A percentile compares a stretch with the other conserved stretches of the same genome.
These are phyloP conservation scores for Hirundichthys speculiger DNA, from an alignment of 2,113 vertebrate genomes.

Conservation along the genomic window DNA sequence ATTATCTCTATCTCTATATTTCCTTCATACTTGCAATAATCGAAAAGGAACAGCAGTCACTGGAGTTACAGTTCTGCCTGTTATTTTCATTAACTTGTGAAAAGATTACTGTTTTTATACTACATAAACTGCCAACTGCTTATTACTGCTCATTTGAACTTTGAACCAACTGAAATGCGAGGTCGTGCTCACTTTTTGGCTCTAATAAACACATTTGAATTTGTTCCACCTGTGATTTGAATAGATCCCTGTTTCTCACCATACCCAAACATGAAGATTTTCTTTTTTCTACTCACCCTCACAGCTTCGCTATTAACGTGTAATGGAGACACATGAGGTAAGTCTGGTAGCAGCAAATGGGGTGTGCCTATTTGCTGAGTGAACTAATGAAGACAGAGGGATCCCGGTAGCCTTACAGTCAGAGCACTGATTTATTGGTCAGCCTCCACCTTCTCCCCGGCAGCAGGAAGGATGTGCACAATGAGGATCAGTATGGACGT, in stretches of 20 bases:
- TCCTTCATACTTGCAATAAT: slow-evolving; percentile 6
- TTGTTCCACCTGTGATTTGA: slow-evolving; percentile 26
- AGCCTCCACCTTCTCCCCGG: slow-evolving; percentile 42
- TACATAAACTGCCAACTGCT: not conserved
- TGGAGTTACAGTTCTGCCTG: slow-evolving; percentile 1
- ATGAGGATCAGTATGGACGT: slow-evolving; percentile 43
- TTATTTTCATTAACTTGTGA: slow-evolving; percentile 26
- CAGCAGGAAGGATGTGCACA: slow-evolving; percentile 38
- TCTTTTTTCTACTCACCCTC: slow-evolving; percentile 20
- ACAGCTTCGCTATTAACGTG: slow-evolving; percentile 49
- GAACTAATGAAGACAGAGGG: slow-evolving; percentile 73
- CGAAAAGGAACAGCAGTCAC: slow-evolving; percentile 1
- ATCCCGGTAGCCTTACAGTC: slow-evolving; percentile 65
- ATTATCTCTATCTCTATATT: not conserved
- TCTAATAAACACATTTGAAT: slow-evolving; percentile 35
- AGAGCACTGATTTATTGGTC: slow-evolving; percentile 57
- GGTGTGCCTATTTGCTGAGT: slow-evolving; percentile 65
- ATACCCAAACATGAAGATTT: slow-evolving; percentile 13
- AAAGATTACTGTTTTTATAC: slow-evolving; percentile 14
- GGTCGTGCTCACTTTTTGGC: not conserved
- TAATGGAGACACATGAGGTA: slow-evolving; percentile 71
- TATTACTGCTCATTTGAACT: not conserved
- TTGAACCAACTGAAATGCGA: not conserved
- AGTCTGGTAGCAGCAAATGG: slow-evolving; percentile 54
- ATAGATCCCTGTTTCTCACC: slow-evolving; percentile 19